Evolutionary conservation across 2,113 vertebrate species (phyloP).

Genomic region (Prunella himalayana): DNA sequence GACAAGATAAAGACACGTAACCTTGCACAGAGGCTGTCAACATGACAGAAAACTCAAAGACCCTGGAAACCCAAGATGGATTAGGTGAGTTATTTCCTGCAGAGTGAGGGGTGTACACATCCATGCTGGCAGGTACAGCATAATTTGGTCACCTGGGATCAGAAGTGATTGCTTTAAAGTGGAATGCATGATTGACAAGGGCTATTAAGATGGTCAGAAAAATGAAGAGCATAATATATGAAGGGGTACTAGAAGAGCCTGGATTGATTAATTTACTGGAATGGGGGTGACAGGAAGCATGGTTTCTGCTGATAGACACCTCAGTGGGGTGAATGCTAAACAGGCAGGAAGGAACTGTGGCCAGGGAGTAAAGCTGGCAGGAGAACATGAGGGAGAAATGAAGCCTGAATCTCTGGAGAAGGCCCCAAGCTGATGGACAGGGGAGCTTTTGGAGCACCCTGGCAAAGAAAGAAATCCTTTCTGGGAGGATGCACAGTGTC

Average conservation of each 20-base stretch:
- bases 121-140: background rate
- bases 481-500: background rate
- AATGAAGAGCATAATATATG: background rate
- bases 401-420: background rate
- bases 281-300: background rate
- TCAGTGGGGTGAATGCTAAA: background rate
- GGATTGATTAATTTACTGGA: background rate
- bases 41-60: background rate
- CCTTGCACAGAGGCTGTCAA: background rate
- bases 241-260: background rate
- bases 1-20: background rate
- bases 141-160: background rate
- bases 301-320: background rate
- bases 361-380: background rate
- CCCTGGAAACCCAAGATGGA: background rate
- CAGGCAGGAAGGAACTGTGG: background rate
- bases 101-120: background rate
- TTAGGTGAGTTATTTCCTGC: background rate
- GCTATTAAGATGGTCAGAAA: background rate
- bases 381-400: background rate
- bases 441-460: background rate
- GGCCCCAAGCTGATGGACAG: background rate
- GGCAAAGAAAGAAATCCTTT: background rate
- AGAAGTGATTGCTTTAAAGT: background rate
- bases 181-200: background rate